These are phyloP conservation scores for Papilio protenor DNA, from an alignment of 2,888 invertebrate species.

Conservation along the genomic window DNA sequence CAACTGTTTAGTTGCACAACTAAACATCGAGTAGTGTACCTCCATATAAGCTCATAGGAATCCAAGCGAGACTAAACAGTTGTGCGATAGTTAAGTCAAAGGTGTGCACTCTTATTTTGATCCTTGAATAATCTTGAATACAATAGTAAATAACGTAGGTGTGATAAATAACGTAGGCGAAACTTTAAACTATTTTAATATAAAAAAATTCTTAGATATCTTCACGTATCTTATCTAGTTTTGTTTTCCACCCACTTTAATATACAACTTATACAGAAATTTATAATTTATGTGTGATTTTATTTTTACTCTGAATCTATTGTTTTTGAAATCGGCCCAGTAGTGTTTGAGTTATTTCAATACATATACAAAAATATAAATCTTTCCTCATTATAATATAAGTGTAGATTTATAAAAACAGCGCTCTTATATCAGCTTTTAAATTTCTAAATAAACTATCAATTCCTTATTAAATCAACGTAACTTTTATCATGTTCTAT, in stretches of 20 bases:
- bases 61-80: too few species aligned
- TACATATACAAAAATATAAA: too few species aligned
- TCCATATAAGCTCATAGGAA: too few species aligned
- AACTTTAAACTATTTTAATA: neutral
- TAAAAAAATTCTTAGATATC: neutral
- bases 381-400: too few species aligned
- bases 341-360: too few species aligned
- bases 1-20: too few species aligned
- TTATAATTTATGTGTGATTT: neutral
- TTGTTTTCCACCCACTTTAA: slow-evolving; percentile 4
- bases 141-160: neutral
- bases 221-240: neutral
- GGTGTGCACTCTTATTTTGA: neutral
- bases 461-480: neutral
- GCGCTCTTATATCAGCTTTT: neutral
- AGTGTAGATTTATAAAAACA: too few species aligned
- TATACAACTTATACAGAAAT: neutral
- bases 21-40: too few species aligned
- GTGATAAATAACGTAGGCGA: neutral
- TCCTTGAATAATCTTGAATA: neutral
- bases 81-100: too few species aligned
- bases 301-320: neutral
- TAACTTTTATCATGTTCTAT: neutral
- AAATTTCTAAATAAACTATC: neutral
- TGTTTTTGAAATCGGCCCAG: neutral